These are phyloP conservation scores for Zootermopsis nevadensis DNA, from an alignment of 2,888 invertebrate genomes.

Conservation along the genomic window DNA sequence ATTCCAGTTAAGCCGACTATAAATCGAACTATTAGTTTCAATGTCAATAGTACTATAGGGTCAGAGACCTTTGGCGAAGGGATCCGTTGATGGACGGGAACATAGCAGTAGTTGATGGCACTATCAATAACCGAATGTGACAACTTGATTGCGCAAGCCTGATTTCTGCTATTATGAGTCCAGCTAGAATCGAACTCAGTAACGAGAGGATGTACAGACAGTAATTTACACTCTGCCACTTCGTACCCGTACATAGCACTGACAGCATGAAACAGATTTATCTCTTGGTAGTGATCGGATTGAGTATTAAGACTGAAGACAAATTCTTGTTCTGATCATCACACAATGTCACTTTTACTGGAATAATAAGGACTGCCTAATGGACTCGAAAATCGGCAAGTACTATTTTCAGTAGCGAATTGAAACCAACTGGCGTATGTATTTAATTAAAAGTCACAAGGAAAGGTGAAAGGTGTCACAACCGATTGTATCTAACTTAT, in stretches of 20 bases:
- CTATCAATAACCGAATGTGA: neutral
- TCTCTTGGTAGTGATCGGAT: conserved; percentile 26
- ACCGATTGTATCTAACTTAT: too few species aligned
- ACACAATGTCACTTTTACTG: conserved; percentile 5
- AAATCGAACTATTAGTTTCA: conserved; percentile 11
- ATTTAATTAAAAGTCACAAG: neutral
- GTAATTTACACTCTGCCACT: conserved; percentile 17
- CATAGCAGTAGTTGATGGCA: neutral
- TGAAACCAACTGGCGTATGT: neutral
- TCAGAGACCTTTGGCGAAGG: neutral
- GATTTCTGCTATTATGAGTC: neutral
- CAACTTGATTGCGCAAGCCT: neutral
- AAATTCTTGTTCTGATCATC: conserved; percentile 25
- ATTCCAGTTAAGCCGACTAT: neutral
- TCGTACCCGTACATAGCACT: conserved; percentile 23
- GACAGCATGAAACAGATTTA: conserved; percentile 23
- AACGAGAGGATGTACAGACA: conserved; percentile 18
- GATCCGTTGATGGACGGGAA: neutral
- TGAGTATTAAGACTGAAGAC: conserved; percentile 18
- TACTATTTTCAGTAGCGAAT: neutral
- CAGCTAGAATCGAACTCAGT: conserved; percentile 25
- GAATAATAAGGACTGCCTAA: neutral
- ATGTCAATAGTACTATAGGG: neutral
- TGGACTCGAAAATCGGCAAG: conserved; percentile 15
- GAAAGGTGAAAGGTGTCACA: too few species aligned